Evolutionary conservation across 2,113 vertebrate species (phyloP).

Genomic region (Bubo scandiacus): DNA sequence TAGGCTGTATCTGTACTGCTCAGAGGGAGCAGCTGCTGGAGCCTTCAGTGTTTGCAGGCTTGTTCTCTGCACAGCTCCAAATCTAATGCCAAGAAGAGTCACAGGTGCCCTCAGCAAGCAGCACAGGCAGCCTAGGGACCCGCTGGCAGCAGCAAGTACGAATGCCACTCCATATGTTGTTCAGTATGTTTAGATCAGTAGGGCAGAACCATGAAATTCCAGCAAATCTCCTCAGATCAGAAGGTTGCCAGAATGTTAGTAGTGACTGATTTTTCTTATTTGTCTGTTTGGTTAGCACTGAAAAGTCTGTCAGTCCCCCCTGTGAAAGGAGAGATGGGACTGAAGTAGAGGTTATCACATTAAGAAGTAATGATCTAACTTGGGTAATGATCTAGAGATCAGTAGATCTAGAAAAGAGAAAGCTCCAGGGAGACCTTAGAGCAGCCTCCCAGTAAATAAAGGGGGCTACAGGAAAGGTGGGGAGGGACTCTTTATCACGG

Average conservation of each 20-base stretch:
- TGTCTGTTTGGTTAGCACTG: neutral
- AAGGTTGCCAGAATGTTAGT: neutral
- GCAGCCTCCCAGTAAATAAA: no score
- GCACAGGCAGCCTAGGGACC: neutral
- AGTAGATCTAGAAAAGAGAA: no score
- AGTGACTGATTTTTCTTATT: neutral
- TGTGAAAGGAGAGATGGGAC: neutral
- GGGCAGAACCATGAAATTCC: neutral
- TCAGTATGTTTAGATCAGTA: neutral
- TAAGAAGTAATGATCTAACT: neutral
- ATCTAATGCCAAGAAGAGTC: neutral
- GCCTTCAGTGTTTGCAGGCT: neutral
- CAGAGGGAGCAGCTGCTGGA: neutral
- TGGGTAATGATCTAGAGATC: neutral
- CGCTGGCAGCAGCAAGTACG: neutral
- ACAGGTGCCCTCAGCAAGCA: neutral
- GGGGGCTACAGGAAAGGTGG: no score
- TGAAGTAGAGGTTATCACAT: neutral
- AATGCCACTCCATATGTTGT: fast-evolving
- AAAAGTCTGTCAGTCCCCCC: neutral
- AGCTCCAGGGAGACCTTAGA: no score
- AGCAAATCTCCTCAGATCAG: neutral
- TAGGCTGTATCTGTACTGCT: neutral
- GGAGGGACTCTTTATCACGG: no score
- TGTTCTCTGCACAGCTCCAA: neutral